Evolutionary conservation across 2,888 invertebrate genomes (phyloP).

Genomic region (Diploptera punctata): DNA sequence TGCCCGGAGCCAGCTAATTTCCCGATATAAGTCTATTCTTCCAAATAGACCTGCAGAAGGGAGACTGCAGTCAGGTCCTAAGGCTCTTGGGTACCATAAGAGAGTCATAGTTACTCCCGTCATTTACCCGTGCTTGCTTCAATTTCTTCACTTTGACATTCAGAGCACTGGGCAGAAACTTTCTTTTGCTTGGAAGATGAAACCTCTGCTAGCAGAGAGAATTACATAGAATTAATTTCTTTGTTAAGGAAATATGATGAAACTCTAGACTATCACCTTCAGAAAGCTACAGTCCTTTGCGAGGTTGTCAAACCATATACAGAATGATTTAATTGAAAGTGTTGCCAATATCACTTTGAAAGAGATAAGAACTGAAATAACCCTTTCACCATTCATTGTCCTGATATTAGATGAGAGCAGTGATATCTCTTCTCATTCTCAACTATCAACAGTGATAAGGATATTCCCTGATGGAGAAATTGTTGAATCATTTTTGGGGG

Average conservation of each 20-base stretch:
- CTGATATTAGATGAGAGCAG: background rate
- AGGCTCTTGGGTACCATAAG: no score
- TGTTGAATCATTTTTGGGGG: background rate
- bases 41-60: no score
- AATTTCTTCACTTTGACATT: no score
- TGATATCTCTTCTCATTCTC: background rate
- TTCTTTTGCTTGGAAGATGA: no score
- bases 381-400: background rate
- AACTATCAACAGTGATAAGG: background rate
- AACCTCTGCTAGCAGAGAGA: background rate
- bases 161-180: no score
- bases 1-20: no score
- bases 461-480: background rate
- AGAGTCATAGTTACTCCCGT: no score
- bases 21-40: no score
- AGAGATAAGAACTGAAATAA: no score
- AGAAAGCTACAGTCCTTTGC: background rate
- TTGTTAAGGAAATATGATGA: background rate
- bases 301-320: background rate
- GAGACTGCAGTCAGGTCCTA: no score
- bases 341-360: background rate
- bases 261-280: background rate
- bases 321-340: slow-evolving; percentile 5
- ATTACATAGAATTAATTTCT: background rate
- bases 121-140: no score